Evolutionary conservation across 2,113 vertebrate genomes (phyloP).

Genomic region (Ramphastos sulfuratus): DNA sequence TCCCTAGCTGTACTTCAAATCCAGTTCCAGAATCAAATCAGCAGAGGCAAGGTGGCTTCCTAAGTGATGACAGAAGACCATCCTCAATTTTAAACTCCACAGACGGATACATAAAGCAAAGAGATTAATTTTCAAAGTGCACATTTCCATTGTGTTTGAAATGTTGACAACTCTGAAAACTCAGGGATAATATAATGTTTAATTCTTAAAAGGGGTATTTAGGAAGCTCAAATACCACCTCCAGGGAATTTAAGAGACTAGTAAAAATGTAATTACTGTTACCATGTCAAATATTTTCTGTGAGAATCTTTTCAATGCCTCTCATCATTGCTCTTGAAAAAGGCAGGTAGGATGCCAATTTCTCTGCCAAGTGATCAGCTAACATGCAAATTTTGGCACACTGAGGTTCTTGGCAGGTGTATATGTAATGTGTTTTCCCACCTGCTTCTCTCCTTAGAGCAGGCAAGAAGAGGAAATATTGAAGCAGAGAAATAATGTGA

Average conservation of each 20-base stretch:
- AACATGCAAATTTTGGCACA: background rate
- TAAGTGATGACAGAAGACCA: background rate
- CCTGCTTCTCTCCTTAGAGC: constrained; percentile 16
- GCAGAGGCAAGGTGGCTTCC: background rate
- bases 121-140: background rate
- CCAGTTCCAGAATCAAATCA: background rate
- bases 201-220: background rate
- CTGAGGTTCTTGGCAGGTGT: constrained; percentile 14
- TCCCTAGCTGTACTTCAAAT: background rate
- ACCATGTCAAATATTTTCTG: background rate
- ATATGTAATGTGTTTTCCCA: background rate
- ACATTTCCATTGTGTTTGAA: background rate
- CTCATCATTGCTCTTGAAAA: background rate
- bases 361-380: background rate
- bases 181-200: background rate
- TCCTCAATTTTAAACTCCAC: background rate
- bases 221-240: background rate
- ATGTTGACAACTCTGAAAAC: background rate
- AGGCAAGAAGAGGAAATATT: background rate
- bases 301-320: background rate
- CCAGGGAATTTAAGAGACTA: background rate
- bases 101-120: background rate
- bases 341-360: background rate
- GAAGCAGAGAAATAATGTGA: background rate
- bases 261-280: background rate